Evolutionary conservation across 2,888 invertebrate genomes (phyloP), one percentile per base, ranked within the genome.

Genomic region (Dorcus parallelipipedus): DNA sequence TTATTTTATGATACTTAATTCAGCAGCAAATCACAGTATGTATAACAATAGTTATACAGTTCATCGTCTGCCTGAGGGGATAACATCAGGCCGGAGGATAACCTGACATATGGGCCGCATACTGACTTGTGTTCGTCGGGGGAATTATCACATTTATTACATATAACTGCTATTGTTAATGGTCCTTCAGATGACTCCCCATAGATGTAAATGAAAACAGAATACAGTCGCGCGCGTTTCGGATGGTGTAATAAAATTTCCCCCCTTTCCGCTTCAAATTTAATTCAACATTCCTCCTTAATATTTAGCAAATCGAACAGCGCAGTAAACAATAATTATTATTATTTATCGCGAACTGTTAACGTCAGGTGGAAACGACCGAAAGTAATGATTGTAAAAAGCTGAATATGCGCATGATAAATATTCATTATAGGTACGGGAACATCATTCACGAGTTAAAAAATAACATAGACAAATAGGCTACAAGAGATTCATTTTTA

Each of bases 101-200:
- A 45, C 20, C 45, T 45, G 45, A 45, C 45, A 45, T 45, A 45
- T 45, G 45, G 45, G 20, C 20, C 45, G 17, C 45, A 45, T 45
- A 45, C 45, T 10, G 45, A 45, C 45, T 45, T 45, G 9, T 45
- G 23, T 20, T 20, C 23, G 45, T 45, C 45, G 17, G n/a, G 51
- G 51, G 51, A 51, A 51, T 51, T 38, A 51, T 38, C 26, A 51
- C 51, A 51, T 51, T 51, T 51, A 51, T 51, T 51, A 51, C 51
- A 40, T 51, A 51, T 40, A 51, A 38, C 51, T 39, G 38, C 51
- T 40, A 40, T 39, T 51, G 51, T 51, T 51, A 51, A 51, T 51
- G 51, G 51, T 38, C 9, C 40, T 51, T 40, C 17, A 38, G 23
- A 51, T 51, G 51, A 38, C 23, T 51, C 40, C 51, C 40, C 38